These are phyloP conservation scores for Odocoileus hemionus DNA, from an alignment of 2,113 vertebrate species.

Conservation along the genomic window DNA sequence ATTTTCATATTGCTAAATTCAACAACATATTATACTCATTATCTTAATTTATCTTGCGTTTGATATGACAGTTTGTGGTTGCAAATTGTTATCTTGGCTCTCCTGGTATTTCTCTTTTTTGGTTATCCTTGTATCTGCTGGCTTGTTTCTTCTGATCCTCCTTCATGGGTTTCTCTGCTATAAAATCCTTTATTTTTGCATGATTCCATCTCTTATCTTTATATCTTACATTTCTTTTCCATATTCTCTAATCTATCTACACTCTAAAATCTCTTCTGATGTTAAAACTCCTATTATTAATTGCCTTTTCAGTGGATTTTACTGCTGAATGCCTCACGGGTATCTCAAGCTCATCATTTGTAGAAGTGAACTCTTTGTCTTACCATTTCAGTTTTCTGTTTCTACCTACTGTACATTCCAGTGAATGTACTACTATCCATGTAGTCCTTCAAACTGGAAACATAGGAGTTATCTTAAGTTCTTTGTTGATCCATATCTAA, in stretches of 20 bases:
- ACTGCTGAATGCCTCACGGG: background rate
- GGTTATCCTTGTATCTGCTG: background rate
- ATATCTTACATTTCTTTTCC: background rate
- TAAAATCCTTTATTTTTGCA: background rate
- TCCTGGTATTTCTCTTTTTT: background rate
- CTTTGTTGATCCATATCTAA: background rate
- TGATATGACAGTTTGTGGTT: background rate
- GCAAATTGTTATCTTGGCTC: background rate
- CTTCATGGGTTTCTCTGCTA: background rate
- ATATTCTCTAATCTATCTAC: background rate
- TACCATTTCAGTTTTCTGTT: background rate
- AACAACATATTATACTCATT: background rate
- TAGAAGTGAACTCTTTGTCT: background rate
- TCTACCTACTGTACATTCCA: background rate
- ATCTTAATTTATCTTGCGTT: constrained; percentile 13
- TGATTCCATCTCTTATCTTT: background rate
- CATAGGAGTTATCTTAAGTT: background rate
- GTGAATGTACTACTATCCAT: background rate
- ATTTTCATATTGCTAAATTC: background rate
- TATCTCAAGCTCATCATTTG: background rate
- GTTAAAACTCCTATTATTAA: background rate
- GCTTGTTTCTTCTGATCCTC: background rate
- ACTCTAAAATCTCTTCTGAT: background rate
- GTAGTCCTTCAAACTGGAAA: background rate
- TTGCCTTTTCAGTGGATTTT: background rate